Percentiles rank a stretch among this genome's conserved stretches.
Evolutionary conservation across 2,888 invertebrate species (phyloP).

Genomic region (Tineola bisselliella): DNA sequence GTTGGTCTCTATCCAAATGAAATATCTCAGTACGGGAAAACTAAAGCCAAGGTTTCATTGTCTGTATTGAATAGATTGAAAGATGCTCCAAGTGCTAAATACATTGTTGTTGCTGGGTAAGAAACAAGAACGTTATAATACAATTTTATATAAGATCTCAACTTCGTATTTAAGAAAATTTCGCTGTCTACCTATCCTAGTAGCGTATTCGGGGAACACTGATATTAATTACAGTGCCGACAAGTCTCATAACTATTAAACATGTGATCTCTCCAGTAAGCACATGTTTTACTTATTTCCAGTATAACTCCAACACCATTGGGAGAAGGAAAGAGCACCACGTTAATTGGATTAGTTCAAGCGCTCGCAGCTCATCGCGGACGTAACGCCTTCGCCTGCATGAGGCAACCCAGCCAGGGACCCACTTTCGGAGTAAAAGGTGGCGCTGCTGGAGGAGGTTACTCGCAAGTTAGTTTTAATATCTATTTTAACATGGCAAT

Average conservation of each 20-base stretch:
- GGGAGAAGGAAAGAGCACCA: conserved; percentile 99
- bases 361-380: conserved; percentile 86
- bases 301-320: conserved; percentile 98
- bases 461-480: conserved; percentile 76
- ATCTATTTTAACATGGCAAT: too few species aligned
- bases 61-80: conserved; percentile 79
- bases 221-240: too few species aligned
- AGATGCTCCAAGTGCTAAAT: conserved; percentile 81
- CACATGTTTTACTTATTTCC: conserved; percentile 16
- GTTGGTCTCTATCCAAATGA: conserved; percentile 84
- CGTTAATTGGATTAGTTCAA: conserved; percentile 91
- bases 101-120: conserved; percentile 94
- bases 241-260: too few species aligned
- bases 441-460: conserved; percentile 98
- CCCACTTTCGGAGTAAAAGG: conserved; percentile 99
- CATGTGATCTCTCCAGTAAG: too few species aligned
- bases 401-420: conserved; percentile 98
- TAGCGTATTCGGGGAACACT: too few species aligned
- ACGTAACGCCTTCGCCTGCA: conserved; percentile 90
- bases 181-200: too few species aligned
- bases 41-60: conserved; percentile 93
- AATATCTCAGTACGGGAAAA: conserved; percentile 89
- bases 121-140: conserved; percentile 21
- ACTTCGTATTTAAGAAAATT: too few species aligned
- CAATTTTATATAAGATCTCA: neutral